Evolutionary conservation across 2,797 vertebrate genomes (phyloP), one percentile per base, ranked within the genome.

Genomic region (Chlorospingus flavigularis): DNA sequence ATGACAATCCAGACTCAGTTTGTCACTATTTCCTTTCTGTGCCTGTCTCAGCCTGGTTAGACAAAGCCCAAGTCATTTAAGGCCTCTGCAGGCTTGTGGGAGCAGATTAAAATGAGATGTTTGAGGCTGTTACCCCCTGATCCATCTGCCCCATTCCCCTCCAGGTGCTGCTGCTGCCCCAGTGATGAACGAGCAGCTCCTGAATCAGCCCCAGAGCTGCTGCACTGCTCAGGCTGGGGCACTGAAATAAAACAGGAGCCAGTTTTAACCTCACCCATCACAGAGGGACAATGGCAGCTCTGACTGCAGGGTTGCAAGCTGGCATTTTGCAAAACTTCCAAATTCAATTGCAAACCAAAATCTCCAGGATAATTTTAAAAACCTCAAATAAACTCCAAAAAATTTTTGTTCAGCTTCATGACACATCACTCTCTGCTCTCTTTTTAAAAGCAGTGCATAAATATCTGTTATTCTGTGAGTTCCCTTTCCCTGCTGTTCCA

Each of bases 371-470:
- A 33, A 12, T n/a, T 58, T 19, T 18, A 51, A 66, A 89, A 50
- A 10, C 16, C 10, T 17, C 24, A 82, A 50, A 9, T 5, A 28
- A 40, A 2, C 20, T 11, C 21, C 11, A 31, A 33, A 55, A 37
- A 9, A 1, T 0, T 10, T 31, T 43, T 67, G 33, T 68, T 93
- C 50, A 47, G 24, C 80, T 85, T 93, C 54, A 65, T 73, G 71
- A 48, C 10, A 53, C 37, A 26, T 86, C 19, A 31, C 17, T 70
- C 54, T 45, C 48, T 63, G 63, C 39, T 87, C 83, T 43, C 47
- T 92, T 88, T 92, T 77, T 39, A 86, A 94, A 95, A 94, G 93
- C 80, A 94, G 92, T 92, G 77, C 95, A 96, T 93, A 94, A 97
- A 97, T 96, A 95, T 87, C 84, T 95, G 84, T 97, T 94, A 63